Percentiles rank a stretch among this genome's conserved stretches.
Conservation (phyloP, 2,888 invertebrate genomes). For the Lathronympha strigana region DNA sequence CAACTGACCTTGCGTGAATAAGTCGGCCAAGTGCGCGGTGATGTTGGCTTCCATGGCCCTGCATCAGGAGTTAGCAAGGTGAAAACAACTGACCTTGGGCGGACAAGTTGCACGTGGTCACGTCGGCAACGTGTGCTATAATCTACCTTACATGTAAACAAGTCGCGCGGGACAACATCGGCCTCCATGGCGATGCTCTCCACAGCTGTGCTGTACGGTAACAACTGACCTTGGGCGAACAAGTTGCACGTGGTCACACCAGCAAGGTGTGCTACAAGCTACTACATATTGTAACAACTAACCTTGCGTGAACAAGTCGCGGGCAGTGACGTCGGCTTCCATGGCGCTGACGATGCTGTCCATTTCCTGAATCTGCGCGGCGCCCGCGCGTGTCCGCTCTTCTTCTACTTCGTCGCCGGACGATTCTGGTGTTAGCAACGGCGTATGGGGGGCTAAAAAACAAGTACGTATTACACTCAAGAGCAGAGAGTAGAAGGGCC, state of each 20-base stretch:
- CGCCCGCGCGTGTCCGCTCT: slow-evolving; percentile 65
- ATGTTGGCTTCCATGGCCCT: slow-evolving; percentile 6
- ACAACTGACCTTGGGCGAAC: neutral
- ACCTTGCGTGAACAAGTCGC: slow-evolving; percentile 57
- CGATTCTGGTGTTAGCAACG: slow-evolving; percentile 53
- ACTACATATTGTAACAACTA: neutral
- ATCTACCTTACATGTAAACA: too few species aligned
- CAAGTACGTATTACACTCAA: neutral
- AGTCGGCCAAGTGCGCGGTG: slow-evolving; percentile 13
- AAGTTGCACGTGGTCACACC: slow-evolving; percentile 61
- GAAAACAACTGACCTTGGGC: slow-evolving; percentile 39
- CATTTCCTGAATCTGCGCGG: slow-evolving; percentile 76
- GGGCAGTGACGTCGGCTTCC: slow-evolving; percentile 82
- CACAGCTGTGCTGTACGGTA: slow-evolving; percentile 49
- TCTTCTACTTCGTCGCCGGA: slow-evolving; percentile 66
- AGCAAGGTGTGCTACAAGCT: slow-evolving; percentile 50
- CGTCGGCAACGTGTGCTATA: too few species aligned
- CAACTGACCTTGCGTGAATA: slow-evolving; percentile 6
- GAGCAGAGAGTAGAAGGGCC: too few species aligned
- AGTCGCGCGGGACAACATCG: slow-evolving; percentile 51
- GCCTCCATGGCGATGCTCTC: slow-evolving; percentile 85
- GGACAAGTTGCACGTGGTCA: slow-evolving; percentile 48
- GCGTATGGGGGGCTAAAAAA: slow-evolving; percentile 35
- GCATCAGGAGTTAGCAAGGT: too few species aligned
- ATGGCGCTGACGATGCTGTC: slow-evolving; percentile 84